Base-by-base conservation (phyloP, 1,140 invertebrate genomes). In the Drosophila murphyi region DNA sequence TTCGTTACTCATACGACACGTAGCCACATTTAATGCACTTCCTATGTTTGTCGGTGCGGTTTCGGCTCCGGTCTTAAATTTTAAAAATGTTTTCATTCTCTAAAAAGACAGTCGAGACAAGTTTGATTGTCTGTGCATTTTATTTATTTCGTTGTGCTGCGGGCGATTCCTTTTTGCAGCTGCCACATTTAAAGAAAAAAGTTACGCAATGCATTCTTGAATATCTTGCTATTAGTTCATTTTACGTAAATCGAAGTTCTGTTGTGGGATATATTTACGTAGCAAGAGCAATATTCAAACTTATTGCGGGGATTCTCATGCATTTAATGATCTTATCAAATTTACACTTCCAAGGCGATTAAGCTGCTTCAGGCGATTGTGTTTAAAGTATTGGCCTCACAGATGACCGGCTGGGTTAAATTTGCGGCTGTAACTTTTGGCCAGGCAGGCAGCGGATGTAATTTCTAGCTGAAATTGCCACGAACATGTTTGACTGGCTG, bases 391-490 rank as follows among this genome's bases (percentile, higher is more conserved):
- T 65, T 34, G 8, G n/a, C n/a, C 6, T 10, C 5, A 12, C 5
- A 29, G 10, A 20, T 62, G 59, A 35, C 10, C 34, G 5, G 5
- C 10, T 3, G 5, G 41, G 1, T 31, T 34, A 41, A 20, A 20
- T 20, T 20, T 20, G 20, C 20, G 20, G 20, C n/a, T 6, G 48
- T 48, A 48, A 43, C 47, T 35, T 35, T 37, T 34, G 48, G 61
- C 45, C 51, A 54, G 31, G 28, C 73, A 48, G 39, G 10, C 63
- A 60, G 71, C 82, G 82, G 82, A 86, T 76, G 82, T 78, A 86
- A 87, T 86, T 86, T 87, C 68, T 47, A 71, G 55, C 67, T 71
- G 31, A 62, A 87, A 74, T 82, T 86, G 82, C 72, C 80, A 37
- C 68, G 48, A 64, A 67, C 83, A 67, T 70, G 82, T 76, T 81